phyloP scores from a whole-genome alignment of 2,888 invertebrate genomes.

The Caenorhabditis zanzibari region DNA sequence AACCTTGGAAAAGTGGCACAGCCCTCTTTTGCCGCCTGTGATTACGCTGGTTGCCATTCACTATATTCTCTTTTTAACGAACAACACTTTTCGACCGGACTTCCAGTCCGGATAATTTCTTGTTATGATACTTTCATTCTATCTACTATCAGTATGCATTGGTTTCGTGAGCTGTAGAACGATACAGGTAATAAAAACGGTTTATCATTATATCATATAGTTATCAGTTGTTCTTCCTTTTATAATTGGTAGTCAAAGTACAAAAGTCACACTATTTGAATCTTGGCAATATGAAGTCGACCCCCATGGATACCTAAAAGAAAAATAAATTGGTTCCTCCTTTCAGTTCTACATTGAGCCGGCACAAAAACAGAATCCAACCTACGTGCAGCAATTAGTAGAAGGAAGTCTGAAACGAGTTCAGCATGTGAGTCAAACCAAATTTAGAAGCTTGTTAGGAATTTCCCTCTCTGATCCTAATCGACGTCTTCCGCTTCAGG shows the following conservation, averaged over 20 bases:
- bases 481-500: conserved; percentile 62
- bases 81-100: conserved; percentile 57
- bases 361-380: conserved; percentile 67
- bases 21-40: conserved; percentile 32
- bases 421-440: conserved; percentile 67
- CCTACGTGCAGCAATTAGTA: conserved; percentile 75
- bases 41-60: conserved; percentile 46
- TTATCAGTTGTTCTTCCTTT: conserved; percentile 7
- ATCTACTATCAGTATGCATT: conserved; percentile 16
- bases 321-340: background rate
- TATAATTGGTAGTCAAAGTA: background rate
- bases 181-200: conserved; percentile 52
- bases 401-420: conserved; percentile 70
- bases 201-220: conserved; percentile 29
- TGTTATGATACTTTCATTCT: conserved; percentile 30
- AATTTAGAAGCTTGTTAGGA: conserved; percentile 44
- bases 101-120: conserved; percentile 38
- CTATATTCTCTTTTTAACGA: conserved; percentile 20
- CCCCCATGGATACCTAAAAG: conserved; percentile 22
- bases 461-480: conserved; percentile 14
- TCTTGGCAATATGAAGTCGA: conserved; percentile 27
- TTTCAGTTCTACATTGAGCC: conserved; percentile 76
- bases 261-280: conserved; percentile 44
- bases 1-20: conserved; percentile 53
- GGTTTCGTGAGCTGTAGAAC: conserved; percentile 56